Conservation (phyloP, 2,113 vertebrate species). For the Triplophysa dalaica region DNA sequence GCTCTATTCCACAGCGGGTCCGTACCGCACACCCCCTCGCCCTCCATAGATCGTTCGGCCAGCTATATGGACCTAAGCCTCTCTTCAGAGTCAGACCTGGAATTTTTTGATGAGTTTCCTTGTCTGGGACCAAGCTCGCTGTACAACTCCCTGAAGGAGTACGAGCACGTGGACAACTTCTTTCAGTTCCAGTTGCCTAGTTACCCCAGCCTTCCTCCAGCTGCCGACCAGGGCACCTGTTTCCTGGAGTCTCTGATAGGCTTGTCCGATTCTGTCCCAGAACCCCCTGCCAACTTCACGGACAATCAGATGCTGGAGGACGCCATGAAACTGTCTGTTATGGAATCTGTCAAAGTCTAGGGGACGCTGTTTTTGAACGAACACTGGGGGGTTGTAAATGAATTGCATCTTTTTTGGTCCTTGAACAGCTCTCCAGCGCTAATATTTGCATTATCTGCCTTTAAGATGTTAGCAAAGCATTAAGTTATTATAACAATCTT, state of each 20-base stretch:
- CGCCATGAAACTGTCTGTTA: conserved; percentile 83
- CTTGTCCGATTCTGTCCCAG: conserved; percentile 84
- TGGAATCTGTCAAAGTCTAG: conserved; percentile 89
- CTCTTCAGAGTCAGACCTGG: conserved; percentile 89
- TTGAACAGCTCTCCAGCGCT: conserved; percentile 65
- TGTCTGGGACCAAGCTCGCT: conserved; percentile 90
- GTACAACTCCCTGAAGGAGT: conserved; percentile 87
- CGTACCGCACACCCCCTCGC: conserved; percentile 71
- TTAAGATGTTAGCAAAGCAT: conserved; percentile 70
- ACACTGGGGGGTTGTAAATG: conserved; percentile 58
- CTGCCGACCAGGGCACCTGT: conserved; percentile 80
- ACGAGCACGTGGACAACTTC: conserved; percentile 85
- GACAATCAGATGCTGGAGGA: conserved; percentile 94
- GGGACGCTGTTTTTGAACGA: conserved; percentile 19
- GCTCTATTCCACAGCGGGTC: conserved; percentile 77
- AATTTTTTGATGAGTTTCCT: conserved; percentile 90
- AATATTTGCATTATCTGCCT: conserved; percentile 70
- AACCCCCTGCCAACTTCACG: conserved; percentile 82
- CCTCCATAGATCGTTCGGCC: conserved; percentile 74
- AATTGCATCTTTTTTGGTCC: conserved; percentile 62
- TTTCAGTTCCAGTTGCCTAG: conserved; percentile 85
- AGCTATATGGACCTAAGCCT: conserved; percentile 91
- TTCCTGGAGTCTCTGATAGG: conserved; percentile 92
- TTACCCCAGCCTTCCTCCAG: conserved; percentile 78
- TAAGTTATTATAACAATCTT: conserved; percentile 43